Base-by-base conservation (phyloP, 2,113 vertebrate genomes). In the Siniperca knerii region DNA sequence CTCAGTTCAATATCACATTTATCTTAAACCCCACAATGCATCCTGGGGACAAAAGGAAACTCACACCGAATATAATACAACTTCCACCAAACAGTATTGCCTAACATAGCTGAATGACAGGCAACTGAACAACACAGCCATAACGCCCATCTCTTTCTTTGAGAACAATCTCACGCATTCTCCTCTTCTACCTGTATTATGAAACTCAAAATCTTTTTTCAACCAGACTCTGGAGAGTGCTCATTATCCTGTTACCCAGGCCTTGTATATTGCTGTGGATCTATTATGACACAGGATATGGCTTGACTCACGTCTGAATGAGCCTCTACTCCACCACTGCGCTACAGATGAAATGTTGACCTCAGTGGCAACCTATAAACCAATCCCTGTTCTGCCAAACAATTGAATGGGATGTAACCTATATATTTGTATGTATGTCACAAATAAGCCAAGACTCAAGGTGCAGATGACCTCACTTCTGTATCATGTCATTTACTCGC, bases 1-100 rank as follows among this genome's bases (percentile, higher is more conserved):
- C 40, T 55, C 55, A 46, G 35, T n/a, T 85, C 55, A 91, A 77
- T 66, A 75, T 25, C 52, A 69, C 65, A 65, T 91, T 70, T 66
- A 81, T 75, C 55, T 89, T 72, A 46, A 85, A 50, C 18, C 1
- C 4, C 52, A 18, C 6, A 65, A 29, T 44, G 55, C 21, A 83
- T 67, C n/a, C 10, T 18, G 15, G 4, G 16, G 23, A 75, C 61
- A 78, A 68, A 77, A 74, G 29, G 33, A 66, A 6, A 70, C 54
- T 58, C 20, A 11, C 2, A 2, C 20, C n/a, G 71, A 79, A 73
- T 40, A 44, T 68, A 64, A 75, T 64, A 11, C 33, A 78, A 25
- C 20, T 67, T 75, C 25, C 40, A 58, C n/a, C n/a, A 50, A 68
- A 65, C 65, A 58, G 72, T 35, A 55, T 15, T 25, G 18, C 10